Percentiles rank a stretch among this genome's conserved stretches.
phyloP scores from a whole-genome alignment of 1,140 invertebrate species.

The Arctopsyche grandis region DNA sequence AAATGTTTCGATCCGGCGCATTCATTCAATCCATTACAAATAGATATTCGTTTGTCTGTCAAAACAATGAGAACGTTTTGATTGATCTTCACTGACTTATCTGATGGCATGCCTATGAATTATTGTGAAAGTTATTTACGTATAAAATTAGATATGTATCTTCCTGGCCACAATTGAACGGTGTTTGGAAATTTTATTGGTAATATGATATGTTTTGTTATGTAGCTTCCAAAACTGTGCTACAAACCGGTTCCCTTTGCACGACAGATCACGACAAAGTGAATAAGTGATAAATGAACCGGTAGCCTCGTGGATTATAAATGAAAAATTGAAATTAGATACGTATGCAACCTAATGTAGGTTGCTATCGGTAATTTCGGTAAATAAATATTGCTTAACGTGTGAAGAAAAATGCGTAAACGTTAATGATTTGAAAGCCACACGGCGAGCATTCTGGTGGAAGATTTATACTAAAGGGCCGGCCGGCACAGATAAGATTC shows the following conservation, averaged over 20 bases:
- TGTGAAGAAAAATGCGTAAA: slow-evolving; percentile 5
- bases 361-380: neutral
- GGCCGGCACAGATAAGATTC: slow-evolving; percentile 12
- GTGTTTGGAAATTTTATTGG: slow-evolving; percentile 15
- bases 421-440: neutral
- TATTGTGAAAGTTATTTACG: slow-evolving; percentile 29
- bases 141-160: slow-evolving; percentile 21
- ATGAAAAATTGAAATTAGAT: slow-evolving; percentile 25
- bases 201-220: slow-evolving; percentile 11
- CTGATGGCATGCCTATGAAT: slow-evolving; percentile 18
- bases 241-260: neutral
- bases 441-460: neutral
- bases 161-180: neutral
- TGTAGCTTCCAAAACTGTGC: neutral
- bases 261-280: neutral
- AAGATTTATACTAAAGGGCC: neutral
- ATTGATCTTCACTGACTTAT: neutral
- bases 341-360: neutral
- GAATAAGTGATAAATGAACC: neutral
- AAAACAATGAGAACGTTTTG: slow-evolving; percentile 10
- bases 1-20: neutral
- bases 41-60: neutral
- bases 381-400: neutral
- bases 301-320: neutral
- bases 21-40: neutral